A percentile compares a stretch with the other conserved stretches of the same genome.
These are phyloP conservation scores for Tetanocera ferruginea DNA, from an alignment of 2,888 invertebrate genomes.

Conservation along the genomic window DNA sequence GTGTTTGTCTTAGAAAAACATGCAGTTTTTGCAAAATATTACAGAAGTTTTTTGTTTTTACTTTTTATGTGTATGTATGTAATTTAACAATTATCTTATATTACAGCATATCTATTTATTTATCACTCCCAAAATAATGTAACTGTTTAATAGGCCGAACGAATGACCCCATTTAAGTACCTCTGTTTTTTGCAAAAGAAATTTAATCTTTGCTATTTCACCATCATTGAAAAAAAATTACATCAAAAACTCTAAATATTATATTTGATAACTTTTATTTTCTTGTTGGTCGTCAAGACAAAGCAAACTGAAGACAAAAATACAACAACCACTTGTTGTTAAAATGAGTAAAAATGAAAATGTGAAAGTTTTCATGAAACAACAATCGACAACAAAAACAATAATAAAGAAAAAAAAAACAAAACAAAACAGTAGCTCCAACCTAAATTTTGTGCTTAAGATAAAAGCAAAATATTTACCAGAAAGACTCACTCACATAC, in stretches of 20 bases:
- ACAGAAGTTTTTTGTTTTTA: too few relatives aligned
- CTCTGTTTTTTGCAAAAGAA: background rate
- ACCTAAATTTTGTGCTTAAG: background rate
- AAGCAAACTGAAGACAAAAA: too few relatives aligned
- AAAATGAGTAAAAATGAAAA: slow-evolving; percentile 33
- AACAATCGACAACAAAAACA: slow-evolving; percentile 10
- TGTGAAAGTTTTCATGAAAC: slow-evolving; percentile 42
- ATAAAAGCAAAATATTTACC: background rate
- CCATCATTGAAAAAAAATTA: background rate
- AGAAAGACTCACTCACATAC: background rate
- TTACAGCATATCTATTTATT: too few relatives aligned
- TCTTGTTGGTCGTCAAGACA: background rate
- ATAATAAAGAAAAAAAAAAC: background rate
- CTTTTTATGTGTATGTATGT: too few relatives aligned
- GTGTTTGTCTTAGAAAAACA: background rate
- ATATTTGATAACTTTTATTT: background rate
- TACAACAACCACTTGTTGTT: background rate
- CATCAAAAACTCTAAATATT: background rate
- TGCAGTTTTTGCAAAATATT: too few relatives aligned
- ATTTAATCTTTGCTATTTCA: background rate
- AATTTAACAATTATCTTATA: too few relatives aligned
- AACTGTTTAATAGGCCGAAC: background rate
- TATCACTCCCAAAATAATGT: slow-evolving; percentile 32
- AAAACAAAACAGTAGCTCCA: background rate
- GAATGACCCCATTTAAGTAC: background rate